phyloP scores from a whole-genome alignment of 2,888 invertebrate species.

The Antitype chi region DNA sequence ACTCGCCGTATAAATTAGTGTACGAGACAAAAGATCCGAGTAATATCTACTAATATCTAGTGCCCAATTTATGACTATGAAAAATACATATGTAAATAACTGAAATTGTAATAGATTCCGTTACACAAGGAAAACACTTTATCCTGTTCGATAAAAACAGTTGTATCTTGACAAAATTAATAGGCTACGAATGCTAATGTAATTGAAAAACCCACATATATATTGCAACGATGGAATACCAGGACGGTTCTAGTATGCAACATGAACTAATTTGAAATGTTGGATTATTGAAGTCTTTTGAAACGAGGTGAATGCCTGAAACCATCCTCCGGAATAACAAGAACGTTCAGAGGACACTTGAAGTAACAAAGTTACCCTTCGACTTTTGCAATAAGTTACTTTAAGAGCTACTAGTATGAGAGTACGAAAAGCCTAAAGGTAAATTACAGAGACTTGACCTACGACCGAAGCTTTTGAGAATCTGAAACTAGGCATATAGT shows the following conservation, averaged over 20 bases:
- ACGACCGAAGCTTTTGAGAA: constrained; percentile 12
- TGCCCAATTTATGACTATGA: constrained; percentile 42
- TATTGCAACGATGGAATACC: constrained; percentile 53
- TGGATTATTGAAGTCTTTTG: constrained; percentile 49
- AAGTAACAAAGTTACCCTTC: constrained; percentile 73
- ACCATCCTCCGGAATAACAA: constrained; percentile 70
- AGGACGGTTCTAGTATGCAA: constrained; percentile 27
- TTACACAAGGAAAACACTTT: constrained; percentile 51
- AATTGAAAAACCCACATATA: constrained; percentile 54
- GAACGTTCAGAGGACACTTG: constrained; percentile 72
- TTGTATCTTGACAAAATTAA: constrained; percentile 54
- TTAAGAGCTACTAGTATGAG: constrained; percentile 60
- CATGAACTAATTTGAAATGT: constrained; percentile 18
- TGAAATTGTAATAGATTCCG: constrained; percentile 28
- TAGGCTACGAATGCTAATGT: constrained; percentile 45
- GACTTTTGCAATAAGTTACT: constrained; percentile 71
- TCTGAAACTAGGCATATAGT: background rate
- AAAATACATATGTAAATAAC: constrained; percentile 31
- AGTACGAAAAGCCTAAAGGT: constrained; percentile 29
- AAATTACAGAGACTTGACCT: constrained; percentile 28
- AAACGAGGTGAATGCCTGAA: constrained; percentile 56
- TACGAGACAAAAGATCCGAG: constrained; percentile 75
- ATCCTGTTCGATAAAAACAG: constrained; percentile 57
- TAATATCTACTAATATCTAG: constrained; percentile 47
- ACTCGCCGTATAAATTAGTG: constrained; percentile 80